Evolutionary conservation across 2,113 vertebrate species (phyloP).

Genomic region (Eolophus roseicapilla): DNA sequence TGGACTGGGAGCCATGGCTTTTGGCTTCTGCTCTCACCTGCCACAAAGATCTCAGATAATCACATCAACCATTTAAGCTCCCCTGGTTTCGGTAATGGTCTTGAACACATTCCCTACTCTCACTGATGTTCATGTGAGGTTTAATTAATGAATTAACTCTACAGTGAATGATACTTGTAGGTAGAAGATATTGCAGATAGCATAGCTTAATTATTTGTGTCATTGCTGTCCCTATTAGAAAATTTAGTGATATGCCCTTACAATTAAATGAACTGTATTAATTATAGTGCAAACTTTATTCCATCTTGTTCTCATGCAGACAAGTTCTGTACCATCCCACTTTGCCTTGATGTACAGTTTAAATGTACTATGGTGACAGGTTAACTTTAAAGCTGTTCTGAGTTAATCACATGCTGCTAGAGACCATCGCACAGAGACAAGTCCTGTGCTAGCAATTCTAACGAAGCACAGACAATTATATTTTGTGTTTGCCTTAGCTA

Average conservation of each 20-base stretch:
- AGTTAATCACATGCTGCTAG: slow-evolving; percentile 37
- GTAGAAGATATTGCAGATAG: background rate
- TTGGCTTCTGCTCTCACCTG: background rate
- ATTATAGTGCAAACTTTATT: slow-evolving; percentile 12
- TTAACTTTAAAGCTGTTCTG: background rate
- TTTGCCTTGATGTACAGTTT: background rate
- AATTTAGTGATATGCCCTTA: background rate
- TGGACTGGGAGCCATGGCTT: background rate
- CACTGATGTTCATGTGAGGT: background rate
- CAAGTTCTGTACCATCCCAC: background rate
- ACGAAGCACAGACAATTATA: background rate
- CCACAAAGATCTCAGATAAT: background rate
- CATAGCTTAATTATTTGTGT: background rate
- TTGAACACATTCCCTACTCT: background rate
- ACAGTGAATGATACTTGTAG: background rate
- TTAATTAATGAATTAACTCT: background rate
- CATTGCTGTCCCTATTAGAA: background rate
- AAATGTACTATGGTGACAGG: background rate
- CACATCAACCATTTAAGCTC: background rate
- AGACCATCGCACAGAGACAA: background rate
- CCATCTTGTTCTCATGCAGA: background rate
- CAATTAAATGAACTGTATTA: slow-evolving; percentile 12
- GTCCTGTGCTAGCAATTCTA: background rate
- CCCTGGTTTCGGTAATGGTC: background rate
- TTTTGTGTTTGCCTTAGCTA: background rate